Evolutionary conservation across 2,888 invertebrate genomes (phyloP), one percentile per base, ranked within the genome.

Genomic region (Unio delphinus): DNA sequence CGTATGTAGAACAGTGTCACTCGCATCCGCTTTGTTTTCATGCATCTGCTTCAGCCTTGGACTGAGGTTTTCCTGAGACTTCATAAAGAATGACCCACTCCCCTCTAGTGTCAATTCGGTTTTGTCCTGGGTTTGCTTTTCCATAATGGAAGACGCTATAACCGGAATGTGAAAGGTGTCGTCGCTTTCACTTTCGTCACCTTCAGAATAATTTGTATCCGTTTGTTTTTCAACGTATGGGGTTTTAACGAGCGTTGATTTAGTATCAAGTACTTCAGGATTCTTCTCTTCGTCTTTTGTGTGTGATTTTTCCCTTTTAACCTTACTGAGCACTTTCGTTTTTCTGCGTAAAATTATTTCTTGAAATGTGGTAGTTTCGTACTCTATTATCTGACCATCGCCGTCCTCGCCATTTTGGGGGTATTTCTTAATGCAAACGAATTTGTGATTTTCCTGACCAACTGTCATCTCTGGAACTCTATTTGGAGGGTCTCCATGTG

Each of bases 391-490:
- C 56, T 55, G 68, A 28, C 65, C 65, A 8, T 67, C 65, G 1
- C 56, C 68, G 17, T 62, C 67, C 3, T 71, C 61, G 8, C 72
- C 65, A 30, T 55, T 28, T 57, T 73, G 73, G 30, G 71, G 62
- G 23, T 69, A 70, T 57, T 70, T 76, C 72, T 80, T 78, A 26
- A 76, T 73, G 28, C 73, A 70, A n/a, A 80, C 69, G 58, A 78
- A 78, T 64, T 80, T 76, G 34, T 74, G 67, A 56, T 65, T 66
- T 8, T 75, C 75, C 20, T 75, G 75, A 4, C 63, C 64, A 60
- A 11, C 45, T 45, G 45, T 11, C 45, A 45, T 45, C 45, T 45
- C 45, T 11, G 45, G 11, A 45, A 11, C 45, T 8, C 45, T 11
- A 45, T 45, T 45, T 1, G 45, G 11, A 8, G 45, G 11, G 11